Evolutionary conservation across 2,888 invertebrate species (phyloP), one percentile per base, ranked within the genome.

Genomic region (Spisula solida): DNA sequence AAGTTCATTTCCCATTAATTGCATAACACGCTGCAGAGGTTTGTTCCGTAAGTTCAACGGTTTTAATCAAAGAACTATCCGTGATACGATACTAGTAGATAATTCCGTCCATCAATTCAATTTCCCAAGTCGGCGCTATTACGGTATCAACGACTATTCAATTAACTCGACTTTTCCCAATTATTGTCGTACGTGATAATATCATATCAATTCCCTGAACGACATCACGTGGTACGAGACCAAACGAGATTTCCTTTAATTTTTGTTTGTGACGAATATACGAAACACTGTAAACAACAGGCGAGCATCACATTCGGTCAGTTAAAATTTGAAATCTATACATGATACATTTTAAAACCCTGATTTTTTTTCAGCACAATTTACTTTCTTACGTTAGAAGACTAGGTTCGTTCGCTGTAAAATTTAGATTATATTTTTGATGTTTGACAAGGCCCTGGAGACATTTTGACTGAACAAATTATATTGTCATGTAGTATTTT

Each of bases 181-280:
- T 75, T 75, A 75, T 75, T 75, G 16, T 18, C 12, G 16, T 75
- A 31, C 12, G 75, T 14, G 75, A 75, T 34, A 75, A 75, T 31
- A 31, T 75, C 75, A 16, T 75, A 75, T 75, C 75, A 75, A 75
- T 75, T 75, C 75, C 75, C 75, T 12, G 75, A 75, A 75, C 75
- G 75, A 34, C 6, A 34, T 75, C 75, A 75, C 75, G 75, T 75
- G 75, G 75, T 75, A 34, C 34, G 31, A 75, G 75, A 75, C 10
- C 4, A 12, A 14, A 75, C 75, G 75, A 75, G 75, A 75, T 75
- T 31, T 75, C 75, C 4, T 31, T 18, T 16, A 75, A 18, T 75
- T 75, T 6, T 66, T 66, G 60, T 66, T 25, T 25, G 25, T 25
- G 60, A 66, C 60, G 25, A n/a, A 66, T 66, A 66, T 6, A 25